Evolutionary conservation across 2,113 vertebrate genomes (phyloP).

Genomic region (Mixornis gularis): DNA sequence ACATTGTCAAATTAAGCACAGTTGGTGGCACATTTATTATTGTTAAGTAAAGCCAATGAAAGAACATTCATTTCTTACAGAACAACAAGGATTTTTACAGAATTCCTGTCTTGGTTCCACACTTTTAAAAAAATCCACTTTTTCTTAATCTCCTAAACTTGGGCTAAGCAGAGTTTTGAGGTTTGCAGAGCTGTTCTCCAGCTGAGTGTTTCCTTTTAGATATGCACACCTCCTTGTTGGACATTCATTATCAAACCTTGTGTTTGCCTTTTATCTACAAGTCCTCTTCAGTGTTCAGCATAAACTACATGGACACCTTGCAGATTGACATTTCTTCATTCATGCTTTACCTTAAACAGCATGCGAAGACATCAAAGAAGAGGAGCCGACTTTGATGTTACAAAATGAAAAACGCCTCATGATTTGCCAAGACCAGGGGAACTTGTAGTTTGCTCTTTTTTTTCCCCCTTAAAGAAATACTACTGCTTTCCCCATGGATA

Average conservation of each 20-base stretch:
- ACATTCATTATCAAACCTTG: conserved; percentile 95
- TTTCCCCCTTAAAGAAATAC: conserved; percentile 56
- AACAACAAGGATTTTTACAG: conserved; percentile 7
- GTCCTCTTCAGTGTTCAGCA: conserved; percentile 87
- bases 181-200: conserved; percentile 69
- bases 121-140: not conserved
- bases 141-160: conserved; percentile 67
- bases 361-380: conserved; percentile 93
- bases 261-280: conserved; percentile 94
- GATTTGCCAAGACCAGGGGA: conserved; percentile 90
- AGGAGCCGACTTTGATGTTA: conserved; percentile 88
- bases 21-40: not conserved
- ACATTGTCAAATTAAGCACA: conserved; percentile 5
- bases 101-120: not conserved
- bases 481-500: conserved; percentile 53
- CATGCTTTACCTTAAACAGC: conserved; percentile 98
- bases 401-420: conserved; percentile 90
- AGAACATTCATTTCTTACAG: not conserved
- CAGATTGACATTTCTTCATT: conserved; percentile 97
- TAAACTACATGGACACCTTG: conserved; percentile 97
- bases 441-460: conserved; percentile 80
- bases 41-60: not conserved
- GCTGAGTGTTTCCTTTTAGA: conserved; percentile 73
- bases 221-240: conserved; percentile 83
- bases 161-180: conserved; percentile 68